A percentile compares a stretch with the other conserved stretches of the same genome.
These are phyloP conservation scores for Sesia bembeciformis DNA, from an alignment of 2,888 invertebrate species.

Conservation along the genomic window DNA sequence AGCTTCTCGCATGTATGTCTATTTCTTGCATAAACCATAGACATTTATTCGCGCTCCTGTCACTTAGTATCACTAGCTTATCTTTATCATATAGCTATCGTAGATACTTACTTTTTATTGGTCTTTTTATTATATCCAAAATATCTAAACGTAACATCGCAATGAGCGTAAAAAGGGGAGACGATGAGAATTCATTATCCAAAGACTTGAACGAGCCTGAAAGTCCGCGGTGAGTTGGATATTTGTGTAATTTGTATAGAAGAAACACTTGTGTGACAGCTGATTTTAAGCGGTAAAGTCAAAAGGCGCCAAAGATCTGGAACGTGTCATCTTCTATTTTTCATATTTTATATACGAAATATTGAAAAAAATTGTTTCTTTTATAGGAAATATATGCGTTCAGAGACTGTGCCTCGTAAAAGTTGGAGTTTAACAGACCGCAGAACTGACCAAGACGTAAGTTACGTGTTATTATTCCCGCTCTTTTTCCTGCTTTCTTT, in stretches of 20 bases:
- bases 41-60: too few relatives aligned
- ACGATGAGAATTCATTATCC: slow-evolving; percentile 30
- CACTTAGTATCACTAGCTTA: too few relatives aligned
- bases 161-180: slow-evolving; percentile 38
- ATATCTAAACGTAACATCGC: slow-evolving; percentile 2
- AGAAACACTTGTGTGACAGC: slow-evolving; percentile 36
- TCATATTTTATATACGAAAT: background rate
- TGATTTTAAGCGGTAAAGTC: slow-evolving; percentile 65
- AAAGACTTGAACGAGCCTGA: slow-evolving; percentile 30
- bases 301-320: slow-evolving; percentile 47
- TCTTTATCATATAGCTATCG: too few relatives aligned
- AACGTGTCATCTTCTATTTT: background rate
- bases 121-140: too few relatives aligned
- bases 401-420: slow-evolving; percentile 42
- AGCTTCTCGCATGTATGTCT: too few relatives aligned
- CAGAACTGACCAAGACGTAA: slow-evolving; percentile 59
- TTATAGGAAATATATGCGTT: slow-evolving; percentile 48
- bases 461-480: slow-evolving; percentile 30
- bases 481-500: slow-evolving; percentile 33
- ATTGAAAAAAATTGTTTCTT: slow-evolving; percentile 9
- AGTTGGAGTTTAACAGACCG: slow-evolving; percentile 65
- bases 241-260: slow-evolving; percentile 3
- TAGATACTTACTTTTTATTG: too few relatives aligned
- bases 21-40: too few relatives aligned
- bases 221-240: slow-evolving; percentile 43